Evolutionary conservation across 2,888 invertebrate genomes (phyloP).

Genomic region (Caenorhabditis wallacei): DNA sequence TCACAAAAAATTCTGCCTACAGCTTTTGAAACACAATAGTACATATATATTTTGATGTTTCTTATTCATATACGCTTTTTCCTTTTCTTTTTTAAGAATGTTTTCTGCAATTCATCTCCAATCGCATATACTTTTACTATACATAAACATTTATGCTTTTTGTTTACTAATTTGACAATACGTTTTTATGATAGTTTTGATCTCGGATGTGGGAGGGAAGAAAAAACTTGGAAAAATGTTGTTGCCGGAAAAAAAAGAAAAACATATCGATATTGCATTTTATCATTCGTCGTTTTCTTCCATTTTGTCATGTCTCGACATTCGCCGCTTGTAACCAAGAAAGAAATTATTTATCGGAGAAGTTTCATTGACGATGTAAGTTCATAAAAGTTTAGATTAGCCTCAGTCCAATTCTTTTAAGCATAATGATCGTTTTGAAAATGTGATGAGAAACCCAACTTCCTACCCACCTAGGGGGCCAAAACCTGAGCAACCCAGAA

Average conservation of each 20-base stretch:
- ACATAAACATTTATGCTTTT: slow-evolving; percentile 48
- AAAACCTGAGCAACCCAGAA: slow-evolving; percentile 41
- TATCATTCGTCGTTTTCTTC: slow-evolving; percentile 20
- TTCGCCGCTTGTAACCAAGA: slow-evolving; percentile 51
- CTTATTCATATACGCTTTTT: slow-evolving; percentile 18
- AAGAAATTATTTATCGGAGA: slow-evolving; percentile 62
- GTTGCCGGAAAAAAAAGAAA: background rate
- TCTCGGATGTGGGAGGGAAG: slow-evolving; percentile 4
- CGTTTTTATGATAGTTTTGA: slow-evolving; percentile 7
- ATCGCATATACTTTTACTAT: slow-evolving; percentile 28
- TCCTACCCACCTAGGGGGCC: slow-evolving; percentile 7
- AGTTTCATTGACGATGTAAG: slow-evolving; percentile 61
- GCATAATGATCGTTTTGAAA: slow-evolving; percentile 59
- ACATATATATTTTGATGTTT: slow-evolving; percentile 37
- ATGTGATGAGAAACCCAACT: slow-evolving; percentile 38
- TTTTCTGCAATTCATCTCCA: slow-evolving; percentile 5
- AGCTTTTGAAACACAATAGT: slow-evolving; percentile 57
- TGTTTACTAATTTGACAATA: slow-evolving; percentile 42
- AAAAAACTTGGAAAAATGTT: background rate
- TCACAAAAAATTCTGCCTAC: slow-evolving; percentile 56
- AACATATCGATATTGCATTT: slow-evolving; percentile 38
- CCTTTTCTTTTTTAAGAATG: background rate
- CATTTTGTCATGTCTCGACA: slow-evolving; percentile 54
- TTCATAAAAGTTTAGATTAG: slow-evolving; percentile 3
- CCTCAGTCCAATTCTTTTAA: background rate